phyloP scores from a whole-genome alignment of 2,113 vertebrate species.

The Delphinus delphis region DNA sequence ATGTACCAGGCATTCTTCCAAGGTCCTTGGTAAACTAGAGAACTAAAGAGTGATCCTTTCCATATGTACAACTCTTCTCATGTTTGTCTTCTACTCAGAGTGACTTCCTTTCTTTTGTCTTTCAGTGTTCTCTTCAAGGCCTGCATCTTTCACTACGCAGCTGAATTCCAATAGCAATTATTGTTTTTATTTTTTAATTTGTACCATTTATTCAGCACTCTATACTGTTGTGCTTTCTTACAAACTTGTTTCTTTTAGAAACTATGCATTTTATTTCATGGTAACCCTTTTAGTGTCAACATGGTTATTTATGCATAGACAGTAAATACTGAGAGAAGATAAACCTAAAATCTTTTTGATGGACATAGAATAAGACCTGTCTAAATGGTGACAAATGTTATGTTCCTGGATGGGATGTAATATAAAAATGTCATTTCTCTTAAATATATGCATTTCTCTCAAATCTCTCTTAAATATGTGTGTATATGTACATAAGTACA shows the following conservation, averaged over 20 bases:
- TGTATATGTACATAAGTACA: not conserved
- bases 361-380: not conserved
- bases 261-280: not conserved
- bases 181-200: not conserved
- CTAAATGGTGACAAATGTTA: not conserved
- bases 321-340: not conserved
- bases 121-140: not conserved
- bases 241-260: not conserved
- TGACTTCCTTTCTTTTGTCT: not conserved
- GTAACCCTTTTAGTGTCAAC: not conserved
- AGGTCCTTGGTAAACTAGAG: not conserved
- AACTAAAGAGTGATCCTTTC: not conserved
- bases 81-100: not conserved
- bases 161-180: not conserved
- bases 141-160: not conserved
- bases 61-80: not conserved
- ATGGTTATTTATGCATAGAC: not conserved
- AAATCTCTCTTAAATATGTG: not conserved
- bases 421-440: conserved; percentile 36
- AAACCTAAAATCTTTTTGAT: conserved; percentile 33
- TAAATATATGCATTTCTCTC: not conserved
- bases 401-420: not conserved
- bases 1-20: not conserved
- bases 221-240: not conserved
- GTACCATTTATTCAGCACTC: not conserved